Evolutionary conservation across 1,140 invertebrate species (phyloP), one percentile per base, ranked within the genome.

Genomic region (Drosophila melanica): DNA sequence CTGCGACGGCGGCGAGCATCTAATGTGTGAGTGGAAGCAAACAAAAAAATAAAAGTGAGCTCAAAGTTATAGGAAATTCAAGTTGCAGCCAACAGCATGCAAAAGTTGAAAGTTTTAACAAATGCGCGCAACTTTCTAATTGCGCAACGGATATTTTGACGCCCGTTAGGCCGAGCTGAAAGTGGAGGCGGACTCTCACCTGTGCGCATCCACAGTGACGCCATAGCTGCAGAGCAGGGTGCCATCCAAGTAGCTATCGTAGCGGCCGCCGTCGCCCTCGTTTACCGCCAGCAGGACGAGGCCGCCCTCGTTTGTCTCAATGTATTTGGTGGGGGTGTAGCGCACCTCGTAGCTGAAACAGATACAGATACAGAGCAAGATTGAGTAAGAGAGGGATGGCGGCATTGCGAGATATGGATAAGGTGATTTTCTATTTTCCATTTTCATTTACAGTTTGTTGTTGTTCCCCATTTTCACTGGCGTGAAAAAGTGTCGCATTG

Each of bases 281-380:
- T 94, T 94, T 53, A 96, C 94, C 35, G 95, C 94, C 78, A 96
- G 90, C 64, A 96, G 92, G n/a, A 96, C 95, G 66, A 96, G 90
- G 0, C 95, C 95, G 75, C 95, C 93, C 84, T 96, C 95, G 30
- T 94, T 94, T 2, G 95, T 96, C 75, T 95, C 93, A 71, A 96
- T 94, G 82, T 95, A 95, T 81, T 95, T 95, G 70, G 95, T 94
- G 86, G 94, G 94, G 77, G 94, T 95, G 77, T 79, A 92, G 85
- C 67, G 90, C 55, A 89, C 90, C 90, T 92, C 86, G 67, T 92
- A 92, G 58, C 91, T 92, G 79, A 48, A 58, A 45, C 42, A 8
- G 20, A 16, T 3, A 20, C 23, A 63, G 39, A 35, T 39, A 50
- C 6, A 58, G 20, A 35, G 27, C 39, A 23, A 51, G 45, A 65